Percentiles rank a stretch among this genome's conserved stretches.
phyloP scores from a whole-genome alignment of 1,140 invertebrate species.

The Drosophila watanabei region DNA sequence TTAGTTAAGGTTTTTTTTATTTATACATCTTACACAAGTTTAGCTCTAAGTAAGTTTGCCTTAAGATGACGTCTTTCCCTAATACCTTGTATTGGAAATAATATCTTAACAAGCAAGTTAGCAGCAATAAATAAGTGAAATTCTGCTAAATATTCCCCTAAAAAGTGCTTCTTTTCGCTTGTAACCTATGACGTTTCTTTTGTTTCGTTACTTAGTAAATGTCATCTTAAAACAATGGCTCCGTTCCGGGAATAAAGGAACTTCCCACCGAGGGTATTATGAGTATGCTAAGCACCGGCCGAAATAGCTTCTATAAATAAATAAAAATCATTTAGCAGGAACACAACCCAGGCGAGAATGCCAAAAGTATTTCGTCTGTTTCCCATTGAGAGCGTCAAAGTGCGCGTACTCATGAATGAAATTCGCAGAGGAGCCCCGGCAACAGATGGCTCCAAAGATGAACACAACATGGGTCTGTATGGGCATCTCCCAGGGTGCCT shows the following conservation, averaged over 20 bases:
- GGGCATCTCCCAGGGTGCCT: background rate
- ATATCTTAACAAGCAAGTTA: background rate
- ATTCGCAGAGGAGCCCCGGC: background rate
- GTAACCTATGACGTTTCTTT: background rate
- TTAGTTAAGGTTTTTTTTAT: background rate
- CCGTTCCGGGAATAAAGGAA: background rate
- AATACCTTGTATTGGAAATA: background rate
- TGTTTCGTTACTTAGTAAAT: background rate
- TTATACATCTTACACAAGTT: background rate
- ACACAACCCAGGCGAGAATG: background rate
- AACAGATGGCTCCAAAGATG: constrained; percentile 28
- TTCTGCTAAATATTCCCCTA: background rate
- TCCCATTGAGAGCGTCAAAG: constrained; percentile 4
- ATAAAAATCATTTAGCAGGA: background rate
- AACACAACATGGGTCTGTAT: background rate
- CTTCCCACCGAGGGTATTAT: too few species aligned
- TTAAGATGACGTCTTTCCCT: background rate
- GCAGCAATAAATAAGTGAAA: background rate
- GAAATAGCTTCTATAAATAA: constrained; percentile 13
- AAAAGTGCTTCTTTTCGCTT: background rate
- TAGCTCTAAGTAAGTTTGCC: background rate
- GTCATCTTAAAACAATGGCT: background rate
- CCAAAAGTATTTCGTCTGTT: background rate
- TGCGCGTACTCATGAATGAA: constrained; percentile 32
- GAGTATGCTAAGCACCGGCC: background rate